Base-by-base conservation (phyloP, 92 coral and sea anemone genomes). In the Porites evermanni region DNA sequence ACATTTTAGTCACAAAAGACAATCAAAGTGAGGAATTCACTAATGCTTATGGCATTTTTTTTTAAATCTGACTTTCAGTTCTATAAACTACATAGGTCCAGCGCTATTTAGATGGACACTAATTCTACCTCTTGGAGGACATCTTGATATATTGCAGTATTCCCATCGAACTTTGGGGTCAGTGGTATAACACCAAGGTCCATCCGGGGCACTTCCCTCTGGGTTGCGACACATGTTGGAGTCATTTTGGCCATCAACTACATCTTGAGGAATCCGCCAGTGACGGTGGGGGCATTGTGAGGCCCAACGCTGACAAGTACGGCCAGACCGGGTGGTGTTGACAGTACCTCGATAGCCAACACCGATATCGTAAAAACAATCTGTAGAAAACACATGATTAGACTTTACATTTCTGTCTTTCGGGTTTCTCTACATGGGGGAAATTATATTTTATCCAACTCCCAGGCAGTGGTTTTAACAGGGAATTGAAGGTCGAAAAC, bases 201-300 rank as follows among this genome's bases (percentile, higher is more conserved):
- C 81, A 61, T 77, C 14, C 54, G 81, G 70, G 70, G 81, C 81
- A 59, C 70, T 59, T 29, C 81, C 60, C 8, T 64, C 81, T 7
- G 81, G 69, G 26, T 77, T 77, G 61, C 81, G 81, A 61, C 81
- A 77, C 70, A 32, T 32, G 81, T 77, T 77, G 26, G 58, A 77
- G 68, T 59, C 81, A 16, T 63, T 64, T 21, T 63, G 29, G 4
- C 14, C 20, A n/a, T 78, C 72, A 78, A 53, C 59, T 12, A 50
- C 70, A 65, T 78, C 72, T 78, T 51, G 9, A 64, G 82, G 82
- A 6, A 29, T 77, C 53, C 81, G 54, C 70, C 67, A 59, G 16
- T 77, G 81, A 77, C 81, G 81, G 61, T 77, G 72, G 64, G 82
- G 82, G 19, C 82, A 78, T 7, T 78, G 82, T 11, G 82, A 78